Percentiles rank a stretch among this genome's conserved stretches.
Conservation (phyloP, 2,797 vertebrate genomes). For the Salarias fasciatus region DNA sequence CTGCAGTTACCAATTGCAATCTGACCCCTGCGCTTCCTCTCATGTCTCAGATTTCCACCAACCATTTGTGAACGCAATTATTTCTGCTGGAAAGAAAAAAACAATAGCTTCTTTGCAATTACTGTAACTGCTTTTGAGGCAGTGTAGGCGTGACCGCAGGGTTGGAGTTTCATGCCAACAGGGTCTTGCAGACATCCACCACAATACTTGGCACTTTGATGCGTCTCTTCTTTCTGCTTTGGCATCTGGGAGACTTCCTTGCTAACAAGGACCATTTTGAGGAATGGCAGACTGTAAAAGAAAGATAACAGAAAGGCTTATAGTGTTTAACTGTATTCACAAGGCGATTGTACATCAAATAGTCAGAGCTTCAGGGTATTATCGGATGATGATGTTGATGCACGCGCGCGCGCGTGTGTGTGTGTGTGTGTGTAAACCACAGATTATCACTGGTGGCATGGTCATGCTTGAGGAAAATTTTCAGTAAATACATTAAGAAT, state of each 20-base stretch:
- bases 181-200: slow-evolving; percentile 38
- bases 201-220: slow-evolving; percentile 58
- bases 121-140: slow-evolving; percentile 38
- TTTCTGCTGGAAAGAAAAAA: slow-evolving; percentile 44
- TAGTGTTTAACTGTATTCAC: slow-evolving; percentile 58
- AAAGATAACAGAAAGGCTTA: slow-evolving; percentile 61
- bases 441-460: slow-evolving; percentile 22
- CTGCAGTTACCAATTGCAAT: slow-evolving; percentile 27
- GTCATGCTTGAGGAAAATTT: slow-evolving; percentile 32
- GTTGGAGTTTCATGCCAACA: slow-evolving; percentile 49
- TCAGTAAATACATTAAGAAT: slow-evolving; percentile 51
- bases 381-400: too few species aligned
- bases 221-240: slow-evolving; percentile 36
- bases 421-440: slow-evolving; percentile 23
- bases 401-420: too few species aligned
- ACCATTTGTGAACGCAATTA: slow-evolving; percentile 62
- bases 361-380: slow-evolving; percentile 40
- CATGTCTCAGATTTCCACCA: slow-evolving; percentile 36
- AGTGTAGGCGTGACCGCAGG: slow-evolving; percentile 38
- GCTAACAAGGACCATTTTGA: slow-evolving; percentile 44
- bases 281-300: slow-evolving; percentile 46
- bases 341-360: slow-evolving; percentile 46
- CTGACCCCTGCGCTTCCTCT: slow-evolving; percentile 14
- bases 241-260: slow-evolving; percentile 49
- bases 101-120: slow-evolving; percentile 61